Conservation (phyloP, 2,888 invertebrate species). For the Hypsopygia costalis region DNA sequence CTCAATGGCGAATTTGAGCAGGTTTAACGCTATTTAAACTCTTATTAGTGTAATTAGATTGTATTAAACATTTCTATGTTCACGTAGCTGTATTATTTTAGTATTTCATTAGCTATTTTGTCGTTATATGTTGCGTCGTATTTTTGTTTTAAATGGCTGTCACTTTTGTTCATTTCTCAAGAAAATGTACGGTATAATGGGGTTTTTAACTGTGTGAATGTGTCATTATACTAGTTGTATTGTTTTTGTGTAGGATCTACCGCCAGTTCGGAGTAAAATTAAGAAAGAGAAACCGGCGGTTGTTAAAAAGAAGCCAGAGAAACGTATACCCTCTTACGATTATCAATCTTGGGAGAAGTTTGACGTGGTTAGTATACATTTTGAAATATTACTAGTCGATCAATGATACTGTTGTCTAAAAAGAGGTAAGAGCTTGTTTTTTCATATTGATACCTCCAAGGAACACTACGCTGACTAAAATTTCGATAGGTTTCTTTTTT, state of each 20-base stretch:
- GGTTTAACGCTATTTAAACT: conserved; percentile 55
- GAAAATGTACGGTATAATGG: background rate
- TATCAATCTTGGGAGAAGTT: conserved; percentile 89
- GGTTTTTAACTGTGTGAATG: background rate
- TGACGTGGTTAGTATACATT: conserved; percentile 85
- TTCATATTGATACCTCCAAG: too few relatives aligned
- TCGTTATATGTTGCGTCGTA: background rate
- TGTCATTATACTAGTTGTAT: conserved; percentile 24
- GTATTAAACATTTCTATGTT: conserved; percentile 10
- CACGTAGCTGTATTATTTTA: background rate
- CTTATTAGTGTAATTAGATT: conserved; percentile 23
- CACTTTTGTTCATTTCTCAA: background rate
- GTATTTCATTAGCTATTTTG: background rate
- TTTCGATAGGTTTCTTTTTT: too few relatives aligned
- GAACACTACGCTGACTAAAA: too few relatives aligned
- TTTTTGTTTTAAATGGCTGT: background rate
- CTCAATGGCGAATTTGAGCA: conserved; percentile 70
- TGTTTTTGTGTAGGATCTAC: conserved; percentile 61
- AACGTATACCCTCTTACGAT: conserved; percentile 82
- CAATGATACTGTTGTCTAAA: too few relatives aligned
- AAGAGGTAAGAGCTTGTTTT: too few relatives aligned
- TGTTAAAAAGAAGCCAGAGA: conserved; percentile 46
- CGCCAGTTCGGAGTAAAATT: conserved; percentile 75
- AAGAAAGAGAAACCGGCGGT: conserved; percentile 58
- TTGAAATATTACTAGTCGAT: too few relatives aligned